Evolutionary conservation across 2,797 vertebrate genomes (phyloP).

Genomic region (Tinamus major): DNA sequence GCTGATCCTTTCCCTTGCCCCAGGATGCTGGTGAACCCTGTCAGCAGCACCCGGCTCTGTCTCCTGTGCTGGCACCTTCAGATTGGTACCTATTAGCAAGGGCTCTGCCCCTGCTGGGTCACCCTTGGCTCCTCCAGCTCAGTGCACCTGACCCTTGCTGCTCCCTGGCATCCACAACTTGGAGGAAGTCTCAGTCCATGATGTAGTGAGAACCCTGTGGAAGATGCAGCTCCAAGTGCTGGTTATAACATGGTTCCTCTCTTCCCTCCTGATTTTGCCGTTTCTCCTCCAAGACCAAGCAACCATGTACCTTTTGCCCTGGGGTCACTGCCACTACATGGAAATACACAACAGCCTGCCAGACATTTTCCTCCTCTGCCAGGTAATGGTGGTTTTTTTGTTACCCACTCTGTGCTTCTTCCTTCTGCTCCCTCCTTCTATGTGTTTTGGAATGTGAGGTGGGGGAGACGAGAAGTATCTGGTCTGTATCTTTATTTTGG

Average conservation of each 20-base stretch:
- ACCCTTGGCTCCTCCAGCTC: neutral
- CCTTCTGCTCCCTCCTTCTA: neutral
- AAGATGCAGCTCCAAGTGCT: neutral
- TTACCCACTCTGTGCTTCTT: neutral
- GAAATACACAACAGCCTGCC: neutral
- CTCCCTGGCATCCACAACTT: neutral
- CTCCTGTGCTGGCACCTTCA: neutral
- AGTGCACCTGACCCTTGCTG: neutral
- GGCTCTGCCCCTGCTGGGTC: neutral
- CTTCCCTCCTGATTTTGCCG: neutral
- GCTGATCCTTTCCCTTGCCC: neutral
- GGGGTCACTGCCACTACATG: neutral
- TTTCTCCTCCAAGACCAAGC: neutral
- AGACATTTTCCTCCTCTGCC: neutral
- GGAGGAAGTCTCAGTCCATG: no score
- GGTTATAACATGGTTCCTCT: neutral
- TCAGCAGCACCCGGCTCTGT: neutral
- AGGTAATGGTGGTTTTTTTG: neutral
- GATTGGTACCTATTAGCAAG: neutral
- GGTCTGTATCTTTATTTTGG: conserved; percentile 16
- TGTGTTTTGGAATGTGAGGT: neutral
- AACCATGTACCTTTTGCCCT: fast-evolving
- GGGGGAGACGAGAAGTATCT: neutral
- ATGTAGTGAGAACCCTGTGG: no score
- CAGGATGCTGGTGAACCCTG: neutral